A percentile compares a stretch with the other conserved stretches of the same genome.
These are phyloP conservation scores for Danionella dracula DNA, from an alignment of 2,797 vertebrate species.

Conservation along the genomic window DNA sequence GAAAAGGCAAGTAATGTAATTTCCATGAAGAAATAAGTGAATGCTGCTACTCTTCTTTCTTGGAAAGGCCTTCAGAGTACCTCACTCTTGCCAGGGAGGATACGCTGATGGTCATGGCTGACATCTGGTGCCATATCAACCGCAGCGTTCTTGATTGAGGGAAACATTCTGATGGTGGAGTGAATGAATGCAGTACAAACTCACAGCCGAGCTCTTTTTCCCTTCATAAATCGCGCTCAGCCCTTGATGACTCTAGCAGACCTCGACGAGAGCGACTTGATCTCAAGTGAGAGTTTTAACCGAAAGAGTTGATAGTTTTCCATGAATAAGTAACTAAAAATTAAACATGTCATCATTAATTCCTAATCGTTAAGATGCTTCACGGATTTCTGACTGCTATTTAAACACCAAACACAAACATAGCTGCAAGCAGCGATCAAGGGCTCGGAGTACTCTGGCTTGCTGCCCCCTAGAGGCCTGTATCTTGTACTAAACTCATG, in stretches of 20 bases:
- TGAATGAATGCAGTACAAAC: conserved; percentile 20
- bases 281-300: not conserved
- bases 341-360: too few relatives aligned
- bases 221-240: not conserved
- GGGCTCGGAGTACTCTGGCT: too few relatives aligned
- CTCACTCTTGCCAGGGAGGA: conserved; percentile 1
- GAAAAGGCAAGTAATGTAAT: not conserved
- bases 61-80: not conserved
- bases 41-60: not conserved
- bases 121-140: conserved; percentile 12
- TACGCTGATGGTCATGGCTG: not conserved
- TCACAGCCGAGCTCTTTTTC: not conserved
- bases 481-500: too few relatives aligned
- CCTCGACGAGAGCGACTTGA: not conserved
- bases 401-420: too few relatives aligned
- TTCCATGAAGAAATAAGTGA: not conserved
- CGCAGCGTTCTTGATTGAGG: conserved; percentile 31
- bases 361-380: too few relatives aligned
- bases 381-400: too few relatives aligned
- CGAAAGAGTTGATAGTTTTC: too few relatives aligned
- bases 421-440: too few relatives aligned
- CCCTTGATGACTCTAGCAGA: conserved; percentile 1
- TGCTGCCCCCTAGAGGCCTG: too few relatives aligned
- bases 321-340: too few relatives aligned
- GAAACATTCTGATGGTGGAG: conserved; percentile 22